Evolutionary conservation across 2,113 vertebrate species (phyloP).

Genomic region (Hippocampus zosterae): DNA sequence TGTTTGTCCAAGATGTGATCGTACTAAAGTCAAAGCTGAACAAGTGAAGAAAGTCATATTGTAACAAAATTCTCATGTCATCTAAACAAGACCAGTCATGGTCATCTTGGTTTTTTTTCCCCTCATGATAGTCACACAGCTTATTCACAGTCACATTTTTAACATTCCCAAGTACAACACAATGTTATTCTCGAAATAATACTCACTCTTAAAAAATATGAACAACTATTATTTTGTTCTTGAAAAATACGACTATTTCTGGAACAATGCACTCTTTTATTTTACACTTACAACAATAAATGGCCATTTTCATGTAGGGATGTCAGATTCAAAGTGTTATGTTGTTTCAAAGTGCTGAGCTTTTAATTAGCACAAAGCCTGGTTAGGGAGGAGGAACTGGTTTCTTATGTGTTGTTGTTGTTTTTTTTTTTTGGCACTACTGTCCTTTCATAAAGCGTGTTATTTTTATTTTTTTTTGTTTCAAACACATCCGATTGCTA

Average conservation of each 20-base stretch:
- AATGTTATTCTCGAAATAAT: background rate
- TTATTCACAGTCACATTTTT: too few relatives aligned
- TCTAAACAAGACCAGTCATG: too few relatives aligned
- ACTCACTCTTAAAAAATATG: background rate
- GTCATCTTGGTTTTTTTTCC: too few relatives aligned
- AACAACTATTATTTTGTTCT: background rate
- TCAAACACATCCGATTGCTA: background rate
- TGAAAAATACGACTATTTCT: background rate
- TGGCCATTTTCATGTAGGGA: slow-evolving; percentile 5
- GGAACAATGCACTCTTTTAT: slow-evolving; percentile 28
- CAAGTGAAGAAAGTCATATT: background rate
- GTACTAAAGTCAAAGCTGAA: background rate
- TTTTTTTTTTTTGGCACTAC: too few relatives aligned
- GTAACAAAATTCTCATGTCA: background rate
- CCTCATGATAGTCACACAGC: too few relatives aligned
- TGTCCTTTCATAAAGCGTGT: too few relatives aligned
- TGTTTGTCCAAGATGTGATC: background rate
- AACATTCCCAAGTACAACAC: background rate
- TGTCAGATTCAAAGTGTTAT: background rate
- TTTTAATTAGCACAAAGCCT: background rate
- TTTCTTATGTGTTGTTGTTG: background rate
- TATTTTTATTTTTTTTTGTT: too few relatives aligned
- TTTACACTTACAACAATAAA: slow-evolving; percentile 39
- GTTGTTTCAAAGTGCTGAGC: too few relatives aligned
- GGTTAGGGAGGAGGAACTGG: background rate